Base-by-base conservation (phyloP, 2,888 invertebrate genomes). In the Caenorhabditis plicata region DNA sequence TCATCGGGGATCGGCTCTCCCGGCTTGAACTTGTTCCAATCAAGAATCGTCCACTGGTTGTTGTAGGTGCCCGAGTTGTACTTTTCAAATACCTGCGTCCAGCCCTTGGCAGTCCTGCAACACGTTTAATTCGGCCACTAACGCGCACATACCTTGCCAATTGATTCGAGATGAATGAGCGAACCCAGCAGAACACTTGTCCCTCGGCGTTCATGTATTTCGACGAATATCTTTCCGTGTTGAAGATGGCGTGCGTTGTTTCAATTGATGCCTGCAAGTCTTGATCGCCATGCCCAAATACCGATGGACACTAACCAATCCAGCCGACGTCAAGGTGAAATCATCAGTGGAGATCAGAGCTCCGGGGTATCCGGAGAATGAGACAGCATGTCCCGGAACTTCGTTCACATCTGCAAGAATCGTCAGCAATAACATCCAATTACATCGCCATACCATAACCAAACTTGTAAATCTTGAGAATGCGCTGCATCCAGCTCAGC, bases 11-110 rank as follows among this genome's bases (percentile, higher is more conserved):
- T 63, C 9, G 77, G 72, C 48, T 75, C 73, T 7, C 83, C 82
- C 0, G 86, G 85, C 36, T 74, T 82, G 81, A 88, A 88, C 70
- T 85, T 84, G 46, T 86, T 87, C 77, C 88, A 88, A 81, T 91
- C 89, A 0, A 76, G 52, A 19, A 76, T 62, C 2, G 74, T 75
- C 75, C 75, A 75, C 80, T 92, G 91, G 77, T 90, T 90, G 81
- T 88, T 88, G 56, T 89, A 85, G 36, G 90, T 90, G n/a, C 88
- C 89, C 26, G 90, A 89, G 83, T 90, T 89, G 80, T 86, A 87
- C n/a, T 84, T 83, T 0, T 86, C 85, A 75, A 92, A 75, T 9
- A 61, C 60, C 31, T 72, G 61, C 9, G 65, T 64, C 75, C 75
- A 75, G 27, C 69, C 63, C 38, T 66, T 56, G 32, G 68, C 69